Conservation (phyloP, 2,113 vertebrate genomes). For the Setophaga kirtlandii region DNA sequence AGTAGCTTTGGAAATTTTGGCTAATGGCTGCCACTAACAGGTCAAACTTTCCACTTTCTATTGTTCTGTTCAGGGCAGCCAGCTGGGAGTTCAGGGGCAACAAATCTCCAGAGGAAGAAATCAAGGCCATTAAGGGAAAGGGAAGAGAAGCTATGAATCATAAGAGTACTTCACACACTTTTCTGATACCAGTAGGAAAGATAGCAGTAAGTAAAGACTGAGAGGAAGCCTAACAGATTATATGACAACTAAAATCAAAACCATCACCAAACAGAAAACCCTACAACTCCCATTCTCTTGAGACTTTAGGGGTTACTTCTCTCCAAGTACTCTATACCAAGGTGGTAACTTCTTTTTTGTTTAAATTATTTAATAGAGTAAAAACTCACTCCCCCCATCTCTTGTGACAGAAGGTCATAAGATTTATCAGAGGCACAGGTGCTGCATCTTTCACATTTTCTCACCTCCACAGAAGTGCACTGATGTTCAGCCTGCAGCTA, state of each 20-base stretch:
- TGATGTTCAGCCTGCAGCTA: background rate
- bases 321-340: background rate
- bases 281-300: background rate
- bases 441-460: background rate
- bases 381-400: background rate
- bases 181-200: background rate
- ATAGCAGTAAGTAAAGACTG: background rate
- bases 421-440: background rate
- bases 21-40: background rate
- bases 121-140: background rate
- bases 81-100: background rate
- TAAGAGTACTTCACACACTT: background rate
- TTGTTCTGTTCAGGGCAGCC: background rate
- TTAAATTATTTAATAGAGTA: background rate
- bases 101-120: background rate
- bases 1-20: background rate
- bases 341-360: background rate
- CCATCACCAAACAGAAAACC: background rate
- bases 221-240: background rate
- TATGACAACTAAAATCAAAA: background rate
- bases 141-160: background rate
- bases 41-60: constrained; percentile 19
- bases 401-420: background rate
- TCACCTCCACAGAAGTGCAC: background rate
- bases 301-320: background rate